phyloP scores from a whole-genome alignment of 2,888 invertebrate species.

The Eupithecia tripunctaria region DNA sequence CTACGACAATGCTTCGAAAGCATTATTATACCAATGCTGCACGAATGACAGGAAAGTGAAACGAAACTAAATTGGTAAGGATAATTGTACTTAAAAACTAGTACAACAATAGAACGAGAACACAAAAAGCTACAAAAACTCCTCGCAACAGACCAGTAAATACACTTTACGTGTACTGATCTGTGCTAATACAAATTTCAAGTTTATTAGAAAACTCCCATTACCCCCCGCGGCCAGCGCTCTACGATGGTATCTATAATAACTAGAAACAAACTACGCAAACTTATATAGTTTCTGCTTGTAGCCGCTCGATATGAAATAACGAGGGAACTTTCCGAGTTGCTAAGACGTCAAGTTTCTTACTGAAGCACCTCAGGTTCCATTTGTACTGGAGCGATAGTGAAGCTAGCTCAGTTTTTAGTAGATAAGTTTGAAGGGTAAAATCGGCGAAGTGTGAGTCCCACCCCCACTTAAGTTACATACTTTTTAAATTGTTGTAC shows the following conservation, averaged over 20 bases:
- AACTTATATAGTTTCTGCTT: not conserved
- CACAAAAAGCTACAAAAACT: not conserved
- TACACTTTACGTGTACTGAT: not conserved
- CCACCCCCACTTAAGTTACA: too few relatives aligned
- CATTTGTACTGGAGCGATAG: not conserved
- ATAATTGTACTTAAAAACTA: not conserved
- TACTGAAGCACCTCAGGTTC: not conserved
- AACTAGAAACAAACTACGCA: not conserved
- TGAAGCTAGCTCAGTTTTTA: not conserved
- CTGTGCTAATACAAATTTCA: not conserved
- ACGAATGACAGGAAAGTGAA: not conserved
- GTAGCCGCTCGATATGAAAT: not conserved
- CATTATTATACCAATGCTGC: not conserved
- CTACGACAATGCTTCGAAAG: not conserved
- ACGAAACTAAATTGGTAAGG: not conserved
- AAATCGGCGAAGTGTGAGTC: not conserved
- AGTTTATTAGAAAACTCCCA: not conserved
- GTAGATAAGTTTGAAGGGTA: not conserved
- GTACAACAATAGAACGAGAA: too few relatives aligned
- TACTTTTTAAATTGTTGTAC: too few relatives aligned
- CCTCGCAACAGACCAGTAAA: not conserved
- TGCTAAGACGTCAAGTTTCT: not conserved
- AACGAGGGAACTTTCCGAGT: not conserved
- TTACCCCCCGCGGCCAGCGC: not conserved
- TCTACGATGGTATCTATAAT: not conserved